phyloP scores from a whole-genome alignment of 2,888 invertebrate species.

The Elysia crispata region DNA sequence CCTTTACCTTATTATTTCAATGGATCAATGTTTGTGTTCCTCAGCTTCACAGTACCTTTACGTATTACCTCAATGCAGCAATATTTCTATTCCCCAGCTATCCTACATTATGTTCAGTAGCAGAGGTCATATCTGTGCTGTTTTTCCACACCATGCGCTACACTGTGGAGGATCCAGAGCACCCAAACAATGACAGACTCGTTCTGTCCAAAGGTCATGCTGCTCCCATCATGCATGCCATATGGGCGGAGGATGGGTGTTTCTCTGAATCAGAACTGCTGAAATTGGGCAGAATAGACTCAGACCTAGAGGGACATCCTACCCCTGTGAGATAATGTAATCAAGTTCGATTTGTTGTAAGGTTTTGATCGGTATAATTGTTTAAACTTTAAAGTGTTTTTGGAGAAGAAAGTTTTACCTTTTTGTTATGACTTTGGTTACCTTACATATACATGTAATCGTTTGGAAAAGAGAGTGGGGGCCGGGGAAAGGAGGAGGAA shows the following conservation, averaged over 20 bases:
- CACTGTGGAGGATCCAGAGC: slow-evolving; percentile 90
- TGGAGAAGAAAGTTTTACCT: too few relatives aligned
- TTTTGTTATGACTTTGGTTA: too few relatives aligned
- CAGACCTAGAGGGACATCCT: slow-evolving; percentile 99
- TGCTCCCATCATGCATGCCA: slow-evolving; percentile 98
- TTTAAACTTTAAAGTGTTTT: too few relatives aligned
- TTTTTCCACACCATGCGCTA: slow-evolving; percentile 98
- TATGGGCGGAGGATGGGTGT: slow-evolving; percentile 93
- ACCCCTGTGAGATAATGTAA: slow-evolving; percentile 82
- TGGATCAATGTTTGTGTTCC: too few relatives aligned
- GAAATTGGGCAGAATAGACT: slow-evolving; percentile 92
- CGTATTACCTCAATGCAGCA: too few relatives aligned
- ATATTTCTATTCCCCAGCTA: slow-evolving; percentile 89
- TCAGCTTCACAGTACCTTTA: too few relatives aligned
- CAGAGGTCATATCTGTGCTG: slow-evolving; percentile 97
- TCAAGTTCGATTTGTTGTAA: too few relatives aligned
- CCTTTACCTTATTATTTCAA: too few relatives aligned
- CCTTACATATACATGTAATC: too few relatives aligned
- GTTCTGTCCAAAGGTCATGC: slow-evolving; percentile 99
- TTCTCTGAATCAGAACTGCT: slow-evolving; percentile 90
- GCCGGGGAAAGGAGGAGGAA: too few relatives aligned
- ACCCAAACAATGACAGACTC: slow-evolving; percentile 95
- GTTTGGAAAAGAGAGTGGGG: too few relatives aligned
- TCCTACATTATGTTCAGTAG: slow-evolving; percentile 99
- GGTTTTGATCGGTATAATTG: too few relatives aligned